A percentile compares a stretch with the other conserved stretches of the same genome.
Conservation (phyloP, 2,888 invertebrate genomes). For the Zhuqinia jingwanae region DNA sequence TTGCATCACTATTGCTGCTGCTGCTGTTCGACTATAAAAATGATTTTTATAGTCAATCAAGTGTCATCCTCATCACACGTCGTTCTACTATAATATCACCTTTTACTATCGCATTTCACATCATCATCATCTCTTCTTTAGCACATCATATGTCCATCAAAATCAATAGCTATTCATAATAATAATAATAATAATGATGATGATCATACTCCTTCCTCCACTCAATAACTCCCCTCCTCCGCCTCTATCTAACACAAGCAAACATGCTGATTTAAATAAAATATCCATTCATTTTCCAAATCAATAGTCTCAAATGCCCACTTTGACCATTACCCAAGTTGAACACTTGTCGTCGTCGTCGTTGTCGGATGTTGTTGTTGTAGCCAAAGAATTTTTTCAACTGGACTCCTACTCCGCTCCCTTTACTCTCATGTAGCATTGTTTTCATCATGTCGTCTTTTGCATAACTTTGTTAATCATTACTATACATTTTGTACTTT, state of each 20-base stretch:
- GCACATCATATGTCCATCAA: slow-evolving; percentile 20
- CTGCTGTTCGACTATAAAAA: neutral
- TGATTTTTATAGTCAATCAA: neutral
- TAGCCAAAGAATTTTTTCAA: too few relatives aligned
- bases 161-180: slow-evolving; percentile 36
- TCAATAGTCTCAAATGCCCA: neutral
- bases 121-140: slow-evolving; percentile 9
- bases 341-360: neutral
- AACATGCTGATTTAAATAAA: slow-evolving; percentile 42
- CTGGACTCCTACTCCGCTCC: too few relatives aligned
- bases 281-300: slow-evolving; percentile 32
- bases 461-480: too few relatives aligned
- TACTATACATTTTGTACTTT: too few relatives aligned
- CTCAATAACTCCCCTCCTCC: neutral
- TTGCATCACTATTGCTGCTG: neutral
- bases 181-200: too few relatives aligned
- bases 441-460: too few relatives aligned
- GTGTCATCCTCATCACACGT: slow-evolving; percentile 15
- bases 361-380: too few relatives aligned
- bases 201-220: neutral
- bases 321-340: neutral
- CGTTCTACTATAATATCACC: slow-evolving; percentile 24
- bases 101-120: neutral
- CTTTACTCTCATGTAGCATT: too few relatives aligned
- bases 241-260: slow-evolving; percentile 1